These are phyloP conservation scores for Paramisgurnus dabryanus DNA, from an alignment of 2,113 vertebrate genomes.

Conservation along the genomic window DNA sequence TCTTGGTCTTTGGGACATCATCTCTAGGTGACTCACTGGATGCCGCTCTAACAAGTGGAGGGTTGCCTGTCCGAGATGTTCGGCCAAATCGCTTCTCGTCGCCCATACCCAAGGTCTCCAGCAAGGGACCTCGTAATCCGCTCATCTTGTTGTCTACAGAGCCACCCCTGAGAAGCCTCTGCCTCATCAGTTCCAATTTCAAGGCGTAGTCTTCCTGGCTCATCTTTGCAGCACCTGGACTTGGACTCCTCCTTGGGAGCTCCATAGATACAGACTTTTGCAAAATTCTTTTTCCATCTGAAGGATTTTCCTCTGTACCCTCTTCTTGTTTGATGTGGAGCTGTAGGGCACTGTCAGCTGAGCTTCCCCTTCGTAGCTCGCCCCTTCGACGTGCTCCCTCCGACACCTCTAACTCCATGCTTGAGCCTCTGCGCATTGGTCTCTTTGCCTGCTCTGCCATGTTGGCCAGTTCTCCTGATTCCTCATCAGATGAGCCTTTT, in stretches of 20 bases:
- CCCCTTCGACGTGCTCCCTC: conserved; percentile 73
- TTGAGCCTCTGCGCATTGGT: conserved; percentile 79
- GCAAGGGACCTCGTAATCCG: conserved; percentile 88
- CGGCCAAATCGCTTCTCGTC: conserved; percentile 78
- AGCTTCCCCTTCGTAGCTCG: conserved; percentile 87
- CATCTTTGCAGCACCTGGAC: conserved; percentile 81
- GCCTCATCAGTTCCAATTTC: conserved; percentile 91
- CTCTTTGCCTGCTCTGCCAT: conserved; percentile 72
- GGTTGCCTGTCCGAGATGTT: conserved; percentile 71
- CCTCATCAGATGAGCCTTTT: conserved; percentile 79
- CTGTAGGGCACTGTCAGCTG: conserved; percentile 86
- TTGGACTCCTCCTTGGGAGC: conserved; percentile 79
- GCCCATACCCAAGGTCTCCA: conserved; percentile 87
- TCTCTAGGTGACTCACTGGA: conserved; percentile 83
- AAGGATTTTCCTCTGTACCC: conserved; percentile 59
- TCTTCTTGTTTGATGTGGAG: conserved; percentile 72
- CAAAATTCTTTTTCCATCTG: conserved; percentile 71
- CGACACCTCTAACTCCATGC: conserved; percentile 77
- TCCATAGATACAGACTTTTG: conserved; percentile 90
- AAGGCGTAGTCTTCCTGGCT: conserved; percentile 88
- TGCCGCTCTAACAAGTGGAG: conserved; percentile 82
- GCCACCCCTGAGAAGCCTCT: conserved; percentile 84
- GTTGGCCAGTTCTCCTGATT: conserved; percentile 65
- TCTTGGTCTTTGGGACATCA: conserved; percentile 74
- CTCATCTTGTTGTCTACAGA: conserved; percentile 90